phyloP scores from a whole-genome alignment of 1,140 invertebrate genomes.

The Drosophila lacertosa region DNA sequence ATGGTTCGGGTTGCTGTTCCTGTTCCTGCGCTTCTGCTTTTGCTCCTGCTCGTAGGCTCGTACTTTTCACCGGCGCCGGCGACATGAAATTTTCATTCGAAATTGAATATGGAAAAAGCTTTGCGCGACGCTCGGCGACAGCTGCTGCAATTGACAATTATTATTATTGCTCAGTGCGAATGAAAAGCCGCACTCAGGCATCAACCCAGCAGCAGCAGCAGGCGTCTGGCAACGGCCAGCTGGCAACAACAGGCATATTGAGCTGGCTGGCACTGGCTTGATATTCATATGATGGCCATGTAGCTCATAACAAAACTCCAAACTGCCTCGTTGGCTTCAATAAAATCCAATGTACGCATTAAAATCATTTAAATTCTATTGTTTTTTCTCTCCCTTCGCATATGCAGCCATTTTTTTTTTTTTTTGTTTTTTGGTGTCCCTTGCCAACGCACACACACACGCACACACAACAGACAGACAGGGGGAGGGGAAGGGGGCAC shows the following conservation, averaged over 20 bases:
- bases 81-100: slow-evolving; percentile 79
- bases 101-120: slow-evolving; percentile 76
- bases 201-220: slow-evolving; percentile 17
- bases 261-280: slow-evolving; percentile 30
- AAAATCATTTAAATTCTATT: slow-evolving; percentile 83
- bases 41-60: slow-evolving; percentile 8
- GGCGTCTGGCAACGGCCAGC: slow-evolving; percentile 4
- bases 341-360: slow-evolving; percentile 81
- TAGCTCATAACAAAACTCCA: slow-evolving; percentile 58
- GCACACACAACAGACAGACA: slow-evolving; percentile 10
- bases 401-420: slow-evolving; percentile 62
- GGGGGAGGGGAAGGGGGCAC: slow-evolving; percentile 21
- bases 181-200: slow-evolving; percentile 39
- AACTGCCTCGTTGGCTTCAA: slow-evolving; percentile 65
- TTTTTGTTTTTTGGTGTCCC: slow-evolving; percentile 5
- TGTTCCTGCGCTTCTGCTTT: slow-evolving; percentile 8
- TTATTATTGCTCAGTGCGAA: slow-evolving; percentile 80
- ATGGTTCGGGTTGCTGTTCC: neutral
- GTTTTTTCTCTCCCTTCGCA: slow-evolving; percentile 54
- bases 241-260: slow-evolving; percentile 16
- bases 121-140: slow-evolving; percentile 47
- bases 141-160: slow-evolving; percentile 82
- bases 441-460: slow-evolving; percentile 23
- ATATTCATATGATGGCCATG: slow-evolving; percentile 70
- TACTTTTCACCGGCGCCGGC: slow-evolving; percentile 13